Base-by-base conservation (phyloP, 2,113 vertebrate species). In the Dasypus novemcinctus region DNA sequence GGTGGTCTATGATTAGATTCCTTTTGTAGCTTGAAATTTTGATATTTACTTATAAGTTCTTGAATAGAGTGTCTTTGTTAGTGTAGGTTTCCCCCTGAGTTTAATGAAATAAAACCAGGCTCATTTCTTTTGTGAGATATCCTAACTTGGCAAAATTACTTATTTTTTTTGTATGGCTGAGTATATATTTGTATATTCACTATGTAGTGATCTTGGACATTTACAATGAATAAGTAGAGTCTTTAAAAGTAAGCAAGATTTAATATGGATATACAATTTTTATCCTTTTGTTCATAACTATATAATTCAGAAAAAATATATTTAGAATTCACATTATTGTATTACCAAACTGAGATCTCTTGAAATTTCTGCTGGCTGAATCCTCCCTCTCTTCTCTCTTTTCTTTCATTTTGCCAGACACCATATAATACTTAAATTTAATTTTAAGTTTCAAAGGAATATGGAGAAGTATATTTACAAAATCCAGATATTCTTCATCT, bases 401-500 rank as follows among this genome's bases (percentile, higher is more conserved):
- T 79, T 85, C 80, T 93, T 85, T 95, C 23, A 31, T 84, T 86
- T 94, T 92, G 61, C 72, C 33, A 63, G 79, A 14, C n/a, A 74
- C 11, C 71, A 87, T 54, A 54, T 49, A 80, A 61, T 94, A 86
- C 89, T 94, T 91, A 96, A 72, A 96, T 92, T 92, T 93, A 89
- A 81, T 52, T 84, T 94, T 95, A 33, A 72, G 75, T 91, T 96
- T 85, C 36, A 79, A 86, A 63, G 49, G 61, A 88, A 69, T 93
- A 91, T 79, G 29, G 66, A 96, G 92, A 96, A 88, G 41, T 86
- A 79, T 94, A 89, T 95, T 97, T 96, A 96, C 85, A 96, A 97
- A 95, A 91, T 95, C 92, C 89, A 94, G 96, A 96, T 97, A 97
- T 95, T 97, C 95, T 98, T 98, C 95, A 96, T 97, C 94, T 80